Evolutionary conservation across 2,113 vertebrate genomes (phyloP).

Genomic region (Rhinoderma darwinii): DNA sequence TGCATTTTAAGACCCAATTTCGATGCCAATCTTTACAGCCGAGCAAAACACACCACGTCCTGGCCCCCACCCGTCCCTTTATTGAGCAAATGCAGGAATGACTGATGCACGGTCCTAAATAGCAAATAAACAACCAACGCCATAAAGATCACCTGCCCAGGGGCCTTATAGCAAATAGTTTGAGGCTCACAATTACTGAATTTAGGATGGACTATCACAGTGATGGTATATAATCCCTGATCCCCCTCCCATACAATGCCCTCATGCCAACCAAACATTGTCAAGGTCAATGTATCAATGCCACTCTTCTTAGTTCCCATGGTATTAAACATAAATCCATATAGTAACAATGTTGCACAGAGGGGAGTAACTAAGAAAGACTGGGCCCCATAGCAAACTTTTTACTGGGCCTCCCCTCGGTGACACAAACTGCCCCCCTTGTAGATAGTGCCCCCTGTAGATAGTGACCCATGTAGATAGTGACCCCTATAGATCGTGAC

Average conservation of each 20-base stretch:
- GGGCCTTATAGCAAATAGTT: neutral
- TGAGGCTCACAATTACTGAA: neutral
- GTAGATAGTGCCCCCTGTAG: no score
- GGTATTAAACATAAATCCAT: neutral
- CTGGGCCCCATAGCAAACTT: no score
- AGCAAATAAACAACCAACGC: neutral
- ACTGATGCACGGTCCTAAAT: conserved; percentile 11
- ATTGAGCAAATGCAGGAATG: neutral
- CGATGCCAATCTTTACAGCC: conserved; percentile 37
- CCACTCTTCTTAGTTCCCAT: neutral
- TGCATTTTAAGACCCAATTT: conserved; percentile 28
- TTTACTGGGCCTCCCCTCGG: no score
- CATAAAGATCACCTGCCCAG: conserved; percentile 1
- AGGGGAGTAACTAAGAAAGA: no score
- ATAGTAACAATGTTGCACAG: no score
- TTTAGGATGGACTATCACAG: neutral
- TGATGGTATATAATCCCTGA: neutral
- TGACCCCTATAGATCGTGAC: no score
- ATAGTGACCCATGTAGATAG: no score
- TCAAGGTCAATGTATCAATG: neutral
- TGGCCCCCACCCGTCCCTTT: neutral
- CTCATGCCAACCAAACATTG: neutral
- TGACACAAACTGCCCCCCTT: no score
- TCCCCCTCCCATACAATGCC: neutral
- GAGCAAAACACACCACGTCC: neutral